Evolutionary conservation across 2,888 invertebrate species (phyloP).

Genomic region (Teinopalpus imperialis): DNA sequence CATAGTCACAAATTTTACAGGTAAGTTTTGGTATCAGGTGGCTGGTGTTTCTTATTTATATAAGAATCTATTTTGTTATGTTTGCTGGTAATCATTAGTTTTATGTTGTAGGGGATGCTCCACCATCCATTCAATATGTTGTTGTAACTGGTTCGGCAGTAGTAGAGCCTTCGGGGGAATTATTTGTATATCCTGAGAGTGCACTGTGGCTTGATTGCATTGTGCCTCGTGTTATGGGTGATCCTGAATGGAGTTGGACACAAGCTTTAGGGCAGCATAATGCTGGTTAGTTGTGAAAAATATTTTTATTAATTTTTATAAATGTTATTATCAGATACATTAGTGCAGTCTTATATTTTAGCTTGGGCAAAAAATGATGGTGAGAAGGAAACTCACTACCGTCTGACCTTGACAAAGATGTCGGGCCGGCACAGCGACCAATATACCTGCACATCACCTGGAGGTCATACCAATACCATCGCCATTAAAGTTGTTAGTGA

Average conservation of each 20-base stretch:
- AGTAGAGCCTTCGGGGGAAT: conserved; percentile 89
- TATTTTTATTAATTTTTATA: too few species aligned
- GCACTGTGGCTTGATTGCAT: conserved; percentile 92
- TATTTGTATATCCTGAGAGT: conserved; percentile 91
- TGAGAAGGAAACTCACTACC: conserved; percentile 90
- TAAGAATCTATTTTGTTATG: neutral
- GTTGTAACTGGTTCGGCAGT: conserved; percentile 90
- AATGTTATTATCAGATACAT: too few species aligned
- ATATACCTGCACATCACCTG: conserved; percentile 92
- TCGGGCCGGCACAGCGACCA: conserved; percentile 92
- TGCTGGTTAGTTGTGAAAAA: conserved; percentile 86
- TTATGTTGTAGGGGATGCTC: conserved; percentile 85
- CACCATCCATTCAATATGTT: conserved; percentile 90
- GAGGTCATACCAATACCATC: conserved; percentile 89
- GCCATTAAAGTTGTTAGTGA: conserved; percentile 89
- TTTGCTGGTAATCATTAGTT: too few species aligned
- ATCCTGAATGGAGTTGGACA: conserved; percentile 95
- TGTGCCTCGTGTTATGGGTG: conserved; percentile 87
- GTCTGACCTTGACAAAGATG: conserved; percentile 90
- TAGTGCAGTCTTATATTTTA: too few species aligned
- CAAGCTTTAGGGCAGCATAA: conserved; percentile 89
- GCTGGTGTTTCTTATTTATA: neutral
- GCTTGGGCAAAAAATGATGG: conserved; percentile 88
- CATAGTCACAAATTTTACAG: conserved; percentile 91
- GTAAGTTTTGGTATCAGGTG: conserved; percentile 55